These are phyloP conservation scores for Itoplectis maculator DNA, from an alignment of 2,888 invertebrate genomes.

Conservation along the genomic window DNA sequence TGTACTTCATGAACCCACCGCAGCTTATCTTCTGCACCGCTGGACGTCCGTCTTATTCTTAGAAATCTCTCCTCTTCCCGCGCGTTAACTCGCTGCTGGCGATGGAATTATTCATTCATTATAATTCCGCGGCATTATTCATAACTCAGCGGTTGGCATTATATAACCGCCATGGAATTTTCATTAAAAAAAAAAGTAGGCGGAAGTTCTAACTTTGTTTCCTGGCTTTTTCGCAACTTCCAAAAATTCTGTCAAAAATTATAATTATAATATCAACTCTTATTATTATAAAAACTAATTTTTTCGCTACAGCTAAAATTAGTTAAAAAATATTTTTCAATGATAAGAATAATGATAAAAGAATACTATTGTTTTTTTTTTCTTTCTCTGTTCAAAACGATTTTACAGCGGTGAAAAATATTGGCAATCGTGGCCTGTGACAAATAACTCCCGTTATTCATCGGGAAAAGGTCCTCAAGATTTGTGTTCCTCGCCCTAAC, in stretches of 20 bases:
- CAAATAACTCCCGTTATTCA: constrained; percentile 22
- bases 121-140: constrained; percentile 45
- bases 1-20: not conserved
- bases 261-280: not conserved
- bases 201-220: not conserved
- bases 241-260: not conserved
- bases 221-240: not conserved
- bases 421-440: constrained; percentile 12
- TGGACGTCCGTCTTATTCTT: constrained; percentile 11
- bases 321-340: too few species aligned
- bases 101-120: constrained; percentile 40
- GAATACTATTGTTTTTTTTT: not conserved
- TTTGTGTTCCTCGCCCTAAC: not conserved
- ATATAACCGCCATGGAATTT: constrained; percentile 9
- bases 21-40: constrained; percentile 8
- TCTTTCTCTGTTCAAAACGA: not conserved
- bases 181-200: not conserved
- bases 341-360: too few species aligned
- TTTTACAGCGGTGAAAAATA: not conserved
- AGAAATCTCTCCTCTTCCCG: constrained; percentile 1
- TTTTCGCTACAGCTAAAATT: too few species aligned
- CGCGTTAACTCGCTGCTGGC: constrained; percentile 17
- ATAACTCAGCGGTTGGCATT: not conserved
- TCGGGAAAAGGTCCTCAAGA: not conserved
- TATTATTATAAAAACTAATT: too few species aligned